Conservation (phyloP, 2,797 vertebrate species). For the Sebastes goodei region DNA sequence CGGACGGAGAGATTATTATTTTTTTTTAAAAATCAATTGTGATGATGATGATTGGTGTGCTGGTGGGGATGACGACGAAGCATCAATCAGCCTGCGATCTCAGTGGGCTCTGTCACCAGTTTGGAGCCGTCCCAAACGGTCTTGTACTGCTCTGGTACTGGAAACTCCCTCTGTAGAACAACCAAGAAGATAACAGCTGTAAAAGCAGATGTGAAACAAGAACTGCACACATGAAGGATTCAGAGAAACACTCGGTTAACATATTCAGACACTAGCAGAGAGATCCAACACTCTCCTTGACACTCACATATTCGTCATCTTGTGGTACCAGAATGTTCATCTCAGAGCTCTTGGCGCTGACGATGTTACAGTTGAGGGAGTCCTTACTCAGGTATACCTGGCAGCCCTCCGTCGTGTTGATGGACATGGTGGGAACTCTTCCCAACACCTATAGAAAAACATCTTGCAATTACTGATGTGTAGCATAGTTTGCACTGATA, state of each 20-base stretch:
- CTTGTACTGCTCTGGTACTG: slow-evolving; percentile 98
- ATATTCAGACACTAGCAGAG: background rate
- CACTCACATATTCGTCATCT: slow-evolving; percentile 93
- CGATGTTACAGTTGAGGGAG: slow-evolving; percentile 91
- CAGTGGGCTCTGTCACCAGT: slow-evolving; percentile 94
- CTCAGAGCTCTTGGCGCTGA: slow-evolving; percentile 98
- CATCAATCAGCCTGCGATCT: slow-evolving; percentile 90
- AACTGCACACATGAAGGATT: background rate
- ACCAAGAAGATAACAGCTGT: background rate
- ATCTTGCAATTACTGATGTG: background rate
- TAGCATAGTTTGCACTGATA: background rate
- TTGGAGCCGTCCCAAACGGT: slow-evolving; percentile 95
- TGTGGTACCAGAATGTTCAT: slow-evolving; percentile 96
- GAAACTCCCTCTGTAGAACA: slow-evolving; percentile 91
- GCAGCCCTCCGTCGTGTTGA: slow-evolving; percentile 98
- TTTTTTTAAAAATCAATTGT: background rate
- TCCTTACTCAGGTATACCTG: slow-evolving; percentile 94
- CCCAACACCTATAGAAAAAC: slow-evolving; percentile 88
- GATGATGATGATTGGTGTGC: background rate
- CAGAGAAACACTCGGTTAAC: background rate
- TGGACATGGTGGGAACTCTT: slow-evolving; percentile 95
- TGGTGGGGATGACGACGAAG: background rate
- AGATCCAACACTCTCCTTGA: background rate
- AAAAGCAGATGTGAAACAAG: background rate
- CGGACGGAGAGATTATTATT: background rate